Conservation (phyloP, 2,113 vertebrate genomes). For the Regulus satrapa region DNA sequence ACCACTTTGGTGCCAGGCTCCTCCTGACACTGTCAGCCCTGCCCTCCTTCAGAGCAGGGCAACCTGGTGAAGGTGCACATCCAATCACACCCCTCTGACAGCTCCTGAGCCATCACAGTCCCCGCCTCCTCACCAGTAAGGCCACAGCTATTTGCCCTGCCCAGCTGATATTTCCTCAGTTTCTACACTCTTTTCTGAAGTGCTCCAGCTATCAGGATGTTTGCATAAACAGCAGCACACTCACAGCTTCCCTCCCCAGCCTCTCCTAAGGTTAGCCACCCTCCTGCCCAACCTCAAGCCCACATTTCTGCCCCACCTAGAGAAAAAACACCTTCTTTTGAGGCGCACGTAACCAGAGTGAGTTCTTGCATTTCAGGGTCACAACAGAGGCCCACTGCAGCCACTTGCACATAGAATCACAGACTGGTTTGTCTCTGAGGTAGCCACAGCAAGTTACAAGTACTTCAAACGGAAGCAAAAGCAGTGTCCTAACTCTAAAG, state of each 20-base stretch:
- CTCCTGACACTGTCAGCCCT: too few relatives aligned
- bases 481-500: background rate
- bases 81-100: background rate
- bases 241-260: background rate
- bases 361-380: background rate
- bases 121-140: background rate
- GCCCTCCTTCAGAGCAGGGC: fast-evolving
- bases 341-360: fast-evolving
- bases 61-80: background rate
- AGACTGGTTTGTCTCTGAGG: background rate
- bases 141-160: background rate
- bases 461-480: background rate
- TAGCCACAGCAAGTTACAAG: background rate
- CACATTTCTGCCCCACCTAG: background rate
- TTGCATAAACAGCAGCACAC: background rate
- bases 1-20: too few relatives aligned
- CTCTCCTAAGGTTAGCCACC: background rate
- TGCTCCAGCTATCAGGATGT: background rate
- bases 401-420: background rate
- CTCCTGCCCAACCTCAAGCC: background rate
- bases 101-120: background rate
- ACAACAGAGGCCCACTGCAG: background rate
- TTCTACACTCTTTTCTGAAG: background rate
- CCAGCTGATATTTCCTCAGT: background rate
- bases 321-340: background rate